phyloP scores from a whole-genome alignment of 1,140 invertebrate species.

The Drosophila fuyamai region DNA sequence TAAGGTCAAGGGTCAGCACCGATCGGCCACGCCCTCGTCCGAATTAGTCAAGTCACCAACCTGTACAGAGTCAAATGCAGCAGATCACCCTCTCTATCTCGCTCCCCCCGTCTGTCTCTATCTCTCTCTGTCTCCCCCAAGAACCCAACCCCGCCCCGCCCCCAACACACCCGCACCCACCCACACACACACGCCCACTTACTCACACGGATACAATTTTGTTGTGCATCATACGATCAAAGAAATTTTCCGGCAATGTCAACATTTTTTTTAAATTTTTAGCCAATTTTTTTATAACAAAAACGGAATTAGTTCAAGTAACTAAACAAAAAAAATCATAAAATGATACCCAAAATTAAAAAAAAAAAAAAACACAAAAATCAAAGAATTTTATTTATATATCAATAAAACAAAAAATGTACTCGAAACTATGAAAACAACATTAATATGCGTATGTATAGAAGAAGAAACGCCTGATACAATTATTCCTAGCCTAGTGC shows the following conservation, averaged over 20 bases:
- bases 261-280: constrained; percentile 45
- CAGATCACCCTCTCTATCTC: constrained; percentile 27
- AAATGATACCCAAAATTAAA: constrained; percentile 57
- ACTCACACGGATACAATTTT: constrained; percentile 40
- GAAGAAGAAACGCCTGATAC: constrained; percentile 19
- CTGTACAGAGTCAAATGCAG: constrained; percentile 68
- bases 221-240: constrained; percentile 33
- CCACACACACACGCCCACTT: constrained; percentile 19
- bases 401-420: constrained; percentile 28
- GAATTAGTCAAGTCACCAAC: constrained; percentile 75
- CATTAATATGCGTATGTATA: constrained; percentile 22
- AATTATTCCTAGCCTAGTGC: constrained; percentile 6
- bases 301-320: constrained; percentile 41
- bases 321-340: constrained; percentile 39
- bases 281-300: constrained; percentile 57
- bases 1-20: constrained; percentile 86
- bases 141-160: neutral
- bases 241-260: constrained; percentile 44
- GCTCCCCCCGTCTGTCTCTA: neutral
- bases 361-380: constrained; percentile 36
- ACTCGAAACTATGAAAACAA: constrained; percentile 22
- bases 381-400: constrained; percentile 63
- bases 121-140: neutral
- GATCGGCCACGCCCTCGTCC: constrained; percentile 45
- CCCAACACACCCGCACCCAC: neutral